phyloP scores from a whole-genome alignment of 1,140 invertebrate species.

The Adelges cooleyi region DNA sequence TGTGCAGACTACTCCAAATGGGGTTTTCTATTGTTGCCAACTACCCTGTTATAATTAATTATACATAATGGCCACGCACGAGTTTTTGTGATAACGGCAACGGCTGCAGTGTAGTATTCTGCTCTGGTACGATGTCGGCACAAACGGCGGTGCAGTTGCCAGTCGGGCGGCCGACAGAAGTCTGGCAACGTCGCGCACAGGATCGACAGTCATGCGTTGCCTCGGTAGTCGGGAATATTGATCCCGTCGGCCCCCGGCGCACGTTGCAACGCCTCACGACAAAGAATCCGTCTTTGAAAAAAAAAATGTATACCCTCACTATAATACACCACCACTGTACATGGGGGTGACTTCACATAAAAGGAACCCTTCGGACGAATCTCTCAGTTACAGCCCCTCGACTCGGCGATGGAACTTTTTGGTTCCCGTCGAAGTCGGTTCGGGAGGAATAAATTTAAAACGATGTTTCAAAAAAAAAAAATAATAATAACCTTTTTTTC shows the following conservation, averaged over 20 bases:
- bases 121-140: not conserved
- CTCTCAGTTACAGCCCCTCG: too few relatives aligned
- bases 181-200: conserved; percentile 21
- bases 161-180: conserved; percentile 1
- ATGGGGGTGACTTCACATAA: conserved; percentile 10
- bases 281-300: conserved; percentile 17
- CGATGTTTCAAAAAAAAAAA: too few relatives aligned
- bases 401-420: too few relatives aligned
- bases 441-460: too few relatives aligned
- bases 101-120: too few relatives aligned
- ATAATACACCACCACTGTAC: not conserved
- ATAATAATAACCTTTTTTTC: too few relatives aligned
- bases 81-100: too few relatives aligned
- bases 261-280: conserved; percentile 25
- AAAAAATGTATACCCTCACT: not conserved
- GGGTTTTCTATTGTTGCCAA: not conserved
- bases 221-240: conserved; percentile 26
- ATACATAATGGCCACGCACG: too few relatives aligned
- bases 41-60: too few relatives aligned
- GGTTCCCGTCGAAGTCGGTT: too few relatives aligned
- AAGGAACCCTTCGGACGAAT: conserved; percentile 1
- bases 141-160: not conserved
- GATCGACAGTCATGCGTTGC: conserved; percentile 27
- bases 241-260: conserved; percentile 26
- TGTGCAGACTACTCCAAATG: not conserved